phyloP scores from a whole-genome alignment of 2,113 vertebrate species.

The Myiozetetes cayanensis region DNA sequence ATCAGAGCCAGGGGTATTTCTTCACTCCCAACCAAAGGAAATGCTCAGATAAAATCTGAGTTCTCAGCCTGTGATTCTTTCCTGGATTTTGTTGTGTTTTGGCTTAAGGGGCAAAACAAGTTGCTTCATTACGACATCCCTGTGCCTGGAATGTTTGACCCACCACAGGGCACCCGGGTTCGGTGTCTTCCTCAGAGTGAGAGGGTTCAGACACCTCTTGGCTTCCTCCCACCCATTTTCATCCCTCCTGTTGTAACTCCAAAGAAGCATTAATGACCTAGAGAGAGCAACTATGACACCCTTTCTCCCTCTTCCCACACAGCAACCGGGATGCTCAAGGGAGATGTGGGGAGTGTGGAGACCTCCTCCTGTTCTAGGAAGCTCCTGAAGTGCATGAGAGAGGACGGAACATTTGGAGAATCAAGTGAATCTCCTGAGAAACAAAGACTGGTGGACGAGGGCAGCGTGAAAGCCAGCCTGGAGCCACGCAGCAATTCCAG shows the following conservation, averaged over 20 bases:
- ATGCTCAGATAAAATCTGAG: neutral
- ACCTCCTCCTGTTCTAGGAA: neutral
- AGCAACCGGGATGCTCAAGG: neutral
- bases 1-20: neutral
- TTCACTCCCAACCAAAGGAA: neutral
- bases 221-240: neutral
- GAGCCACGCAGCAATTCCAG: neutral
- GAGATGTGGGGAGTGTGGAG: neutral
- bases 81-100: neutral
- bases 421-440: neutral
- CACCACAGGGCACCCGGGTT: accelerated
- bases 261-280: neutral
- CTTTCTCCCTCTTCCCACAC: neutral
- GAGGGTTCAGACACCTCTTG: neutral
- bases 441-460: neutral
- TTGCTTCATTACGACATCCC: neutral
- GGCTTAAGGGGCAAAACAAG: neutral
- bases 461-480: neutral
- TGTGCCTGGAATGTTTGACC: accelerated
- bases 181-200: neutral
- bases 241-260: neutral
- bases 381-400: neutral
- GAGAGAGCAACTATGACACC: neutral
- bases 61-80: neutral
- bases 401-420: neutral